Conservation (phyloP, 1,140 invertebrate species). For the Tetraneura akinire region DNA sequence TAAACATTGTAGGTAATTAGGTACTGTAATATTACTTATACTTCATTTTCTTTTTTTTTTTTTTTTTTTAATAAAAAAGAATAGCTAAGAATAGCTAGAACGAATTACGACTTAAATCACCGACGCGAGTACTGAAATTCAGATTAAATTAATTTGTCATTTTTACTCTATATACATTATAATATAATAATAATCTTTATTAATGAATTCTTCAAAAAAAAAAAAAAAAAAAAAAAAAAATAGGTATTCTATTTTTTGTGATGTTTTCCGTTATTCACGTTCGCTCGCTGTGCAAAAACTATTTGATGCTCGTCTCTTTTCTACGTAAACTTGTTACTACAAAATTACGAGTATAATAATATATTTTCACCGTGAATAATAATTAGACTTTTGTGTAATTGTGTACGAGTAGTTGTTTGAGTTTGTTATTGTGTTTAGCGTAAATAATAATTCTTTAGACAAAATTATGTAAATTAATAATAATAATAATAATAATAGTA, state of each 20-base stretch:
- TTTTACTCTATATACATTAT: not conserved
- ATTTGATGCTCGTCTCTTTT: not conserved
- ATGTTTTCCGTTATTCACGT: not conserved
- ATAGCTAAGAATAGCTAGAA: not conserved
- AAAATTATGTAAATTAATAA: too few relatives aligned
- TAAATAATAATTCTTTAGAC: too few relatives aligned
- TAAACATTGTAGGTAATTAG: too few relatives aligned
- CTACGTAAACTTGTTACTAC: not conserved
- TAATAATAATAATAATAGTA: too few relatives aligned
- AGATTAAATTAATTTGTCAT: constrained; percentile 12
- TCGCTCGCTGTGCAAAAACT: not conserved
- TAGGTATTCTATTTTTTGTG: not conserved
- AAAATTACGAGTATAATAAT: too few relatives aligned
- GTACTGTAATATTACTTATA: too few relatives aligned
- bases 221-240: too few relatives aligned
- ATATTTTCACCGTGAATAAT: not conserved
- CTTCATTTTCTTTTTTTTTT: too few relatives aligned
- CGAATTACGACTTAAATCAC: not conserved
- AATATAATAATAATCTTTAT: not conserved
- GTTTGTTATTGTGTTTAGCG: too few relatives aligned
- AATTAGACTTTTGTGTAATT: not conserved
- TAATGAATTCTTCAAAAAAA: not conserved
- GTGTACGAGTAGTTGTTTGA: too few relatives aligned
- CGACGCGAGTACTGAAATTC: too few relatives aligned
- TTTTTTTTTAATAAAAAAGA: too few relatives aligned